Base-by-base conservation (phyloP, 2,888 invertebrate species). In the Hermaeophaga mercurialis region DNA sequence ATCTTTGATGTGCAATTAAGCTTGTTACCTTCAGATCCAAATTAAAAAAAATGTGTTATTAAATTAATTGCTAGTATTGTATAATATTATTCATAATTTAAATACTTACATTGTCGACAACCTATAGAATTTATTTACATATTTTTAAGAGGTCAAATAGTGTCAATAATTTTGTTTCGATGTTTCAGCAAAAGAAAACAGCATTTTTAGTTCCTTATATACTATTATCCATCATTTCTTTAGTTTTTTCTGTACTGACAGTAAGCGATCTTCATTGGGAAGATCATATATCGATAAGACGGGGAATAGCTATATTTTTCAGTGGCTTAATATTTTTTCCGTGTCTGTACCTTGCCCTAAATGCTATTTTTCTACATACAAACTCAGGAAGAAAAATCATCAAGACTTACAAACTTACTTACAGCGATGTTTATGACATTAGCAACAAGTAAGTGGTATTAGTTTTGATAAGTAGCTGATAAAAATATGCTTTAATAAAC, bases 371-470 rank as follows among this genome's bases (percentile, higher is more conserved):
- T 22, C 75, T 87, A 67, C 81, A 82, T 70, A 87, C 88, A 8
- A 77, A 74, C 43, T 74, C 77, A 34, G 88, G 89, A 14, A 78
- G 81, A 19, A 78, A 80, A 41, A 80, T 87, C 66, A 79, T 85
- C 1, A 82, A 82, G 72, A 84, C 84, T 72, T 87, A 86, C 78
- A 82, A 83, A 46, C 81, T 89, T 11, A 84, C 81, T 70, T 80
- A 81, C 66, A 85, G 84, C 7, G 88, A 89, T 68, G 85, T 88
- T 41, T 80, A 86, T 65, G 89, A 89, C 72, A 87, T 89, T 63
- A 87, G 84, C 45, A 89, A 89, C 79, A 89, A 89, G 89, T 89
- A 70, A 80, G 85, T 81, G 6, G 6, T 34, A 19, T 12, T 17
- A n/a, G 5, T 38, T 9, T 19, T n/a, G n/a, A n/a, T n/a, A n/a